Evolutionary conservation across 2,113 vertebrate species (phyloP).

Genomic region (Malurus cyaneus): DNA sequence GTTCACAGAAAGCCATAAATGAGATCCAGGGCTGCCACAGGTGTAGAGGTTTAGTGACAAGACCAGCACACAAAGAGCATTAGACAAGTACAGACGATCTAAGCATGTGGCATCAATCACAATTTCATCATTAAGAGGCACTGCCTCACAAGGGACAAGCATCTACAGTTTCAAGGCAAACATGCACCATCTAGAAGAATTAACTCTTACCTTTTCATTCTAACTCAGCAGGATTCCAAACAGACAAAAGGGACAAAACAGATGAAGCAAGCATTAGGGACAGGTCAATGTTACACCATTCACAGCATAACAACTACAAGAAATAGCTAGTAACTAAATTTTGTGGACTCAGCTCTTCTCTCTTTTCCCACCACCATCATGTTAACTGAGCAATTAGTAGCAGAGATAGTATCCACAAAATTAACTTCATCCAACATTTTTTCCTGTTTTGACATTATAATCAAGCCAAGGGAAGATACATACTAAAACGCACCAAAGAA

Average conservation of each 20-base stretch:
- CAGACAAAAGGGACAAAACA: conserved; percentile 96
- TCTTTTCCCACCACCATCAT: neutral
- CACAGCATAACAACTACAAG: conserved; percentile 4
- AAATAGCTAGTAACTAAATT: neutral
- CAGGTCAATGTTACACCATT: conserved; percentile 64
- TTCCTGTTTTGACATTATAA: neutral
- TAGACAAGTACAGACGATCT: conserved; percentile 33
- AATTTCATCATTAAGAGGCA: conserved; percentile 40
- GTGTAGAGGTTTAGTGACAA: conserved; percentile 38
- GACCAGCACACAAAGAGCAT: conserved; percentile 34
- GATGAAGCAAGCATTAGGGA: conserved; percentile 97
- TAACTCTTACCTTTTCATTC: conserved; percentile 99
- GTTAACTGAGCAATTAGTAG: neutral
- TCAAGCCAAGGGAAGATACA: neutral
- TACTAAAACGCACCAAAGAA: neutral
- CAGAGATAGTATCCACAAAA: neutral
- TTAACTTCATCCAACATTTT: neutral
- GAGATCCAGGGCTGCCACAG: conserved; percentile 62
- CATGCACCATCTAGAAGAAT: conserved; percentile 91
- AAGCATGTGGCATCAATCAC: conserved; percentile 56
- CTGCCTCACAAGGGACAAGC: conserved; percentile 38
- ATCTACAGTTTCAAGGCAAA: conserved; percentile 70
- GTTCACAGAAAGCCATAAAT: conserved; percentile 51
- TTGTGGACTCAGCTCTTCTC: neutral
- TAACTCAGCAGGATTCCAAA: conserved; percentile 99